Base-by-base conservation (phyloP, 2,797 vertebrate species). In the Rhinella marina region DNA sequence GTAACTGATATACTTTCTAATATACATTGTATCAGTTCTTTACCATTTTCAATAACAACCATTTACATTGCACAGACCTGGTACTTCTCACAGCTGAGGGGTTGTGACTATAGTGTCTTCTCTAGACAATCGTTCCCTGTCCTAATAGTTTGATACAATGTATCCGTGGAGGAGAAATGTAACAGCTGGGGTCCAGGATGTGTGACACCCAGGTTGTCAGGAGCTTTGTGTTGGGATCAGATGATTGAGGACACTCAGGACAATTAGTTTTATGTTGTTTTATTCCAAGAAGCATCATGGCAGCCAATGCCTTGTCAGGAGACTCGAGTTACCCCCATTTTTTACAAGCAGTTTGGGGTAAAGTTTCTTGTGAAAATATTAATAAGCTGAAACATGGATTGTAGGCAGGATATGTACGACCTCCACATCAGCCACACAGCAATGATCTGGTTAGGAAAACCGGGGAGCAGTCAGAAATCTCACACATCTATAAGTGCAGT, bases 251-350 rank as follows among this genome's bases (percentile, higher is more conserved):
- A 70, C 7, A 2, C 68, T 29, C 68, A 32, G 0, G 27, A 29
- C 14, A 32, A 8, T 14, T 70, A 5, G 1, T 21, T 23, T 50
- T 12, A 75, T 12, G 21, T 23, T 11, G 5, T 29, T 88, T 88
- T 81, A 77, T 80, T 88, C 59, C 41, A 72, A 85, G 68, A 73
- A 64, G 84, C 83, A 50, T 81, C 87, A 64, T 81, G 54, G 81
- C 23, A 88, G 41, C 21, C 21, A 88, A 80, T 52, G 82, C 61
- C 78, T 85, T 81, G 78, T 88, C 87, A 76, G 41, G 56, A 83
- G 79, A 62, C 84, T 27, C 8, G 13, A 80, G 14, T 66, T 10
- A 66, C 62, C 16, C n/a, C 23, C 50, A 1, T 6, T 52, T 25
- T 2, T 19, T 17, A 17, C 25, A 54, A 52, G 50, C 23, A 25